Evolutionary conservation across 2,888 invertebrate genomes (phyloP), one percentile per base, ranked within the genome.

Genomic region (Limnephilus auricula): DNA sequence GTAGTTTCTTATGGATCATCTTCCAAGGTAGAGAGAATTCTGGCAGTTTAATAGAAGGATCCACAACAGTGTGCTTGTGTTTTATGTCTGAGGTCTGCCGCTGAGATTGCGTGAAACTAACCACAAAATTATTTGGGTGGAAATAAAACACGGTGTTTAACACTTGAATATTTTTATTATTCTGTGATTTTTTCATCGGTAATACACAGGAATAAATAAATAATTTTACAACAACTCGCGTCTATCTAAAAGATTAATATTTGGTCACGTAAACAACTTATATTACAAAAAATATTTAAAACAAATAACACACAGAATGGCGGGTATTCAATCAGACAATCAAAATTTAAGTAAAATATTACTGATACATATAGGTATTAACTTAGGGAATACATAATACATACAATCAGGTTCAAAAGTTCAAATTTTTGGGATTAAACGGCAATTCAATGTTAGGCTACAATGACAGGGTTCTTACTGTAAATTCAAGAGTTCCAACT

Each of bases 191-290:
- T 88, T 40, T 45, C 37, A 85, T 85, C 78, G 32, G 78, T 34
- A 88, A 79, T 88, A 78, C 78, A 88, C 32, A 88, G 32, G 25
- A 65, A 88, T 65, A 88, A 88, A 88, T 88, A 88, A 88, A 86
- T 78, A 88, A 88, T 87, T 40, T 85, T 50, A 88, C 34, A 88
- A 78, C 25, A 88, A 78, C 34, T 88, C 65, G 78, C 25, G 32
- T 79, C 65, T 87, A 86, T 50, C 32, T 86, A 87, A 85, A 78
- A n/a, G 65, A 32, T 87, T 87, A 88, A 88, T 88, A 78, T 88
- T 88, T 88, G 87, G 87, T 88, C 87, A 88, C 87, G 34, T 65
- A 65, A 88, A 88, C 79, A 88, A 34, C 85, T 85, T 45, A 85
- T 40, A 85, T 50, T 40, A 85, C 25, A 65, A 45, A 65, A 65